Evolutionary conservation across 2,888 invertebrate species (phyloP), one percentile per base, ranked within the genome.

Genomic region (Metalampra italica): DNA sequence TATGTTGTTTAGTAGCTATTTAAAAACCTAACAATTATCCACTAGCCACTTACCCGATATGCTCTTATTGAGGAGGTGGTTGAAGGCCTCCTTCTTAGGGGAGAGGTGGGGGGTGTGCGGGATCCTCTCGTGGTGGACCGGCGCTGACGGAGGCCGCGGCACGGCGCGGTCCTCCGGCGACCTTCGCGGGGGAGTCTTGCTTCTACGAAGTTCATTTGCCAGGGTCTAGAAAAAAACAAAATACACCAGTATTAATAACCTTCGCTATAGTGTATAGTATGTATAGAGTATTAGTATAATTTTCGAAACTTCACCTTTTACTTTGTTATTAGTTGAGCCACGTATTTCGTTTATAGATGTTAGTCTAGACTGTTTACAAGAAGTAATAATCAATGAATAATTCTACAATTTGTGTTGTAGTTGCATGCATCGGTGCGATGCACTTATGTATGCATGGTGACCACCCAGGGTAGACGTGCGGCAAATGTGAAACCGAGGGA

Each of bases 11-110:
- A 5, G 22, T 22, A 22, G 2, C 22, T 22, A 22, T 22, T 22
- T 22, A 3, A 3, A 22, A 22, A 22, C 2, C 5, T 3, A 22
- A 22, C 2, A 3, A 3, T 2, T 22, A 22, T 22, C 5, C 5
- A 22, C 5, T 22, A 3, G 2, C 22, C 22, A 86, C 91, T 90
- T 68, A 93, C 93, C 93, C 66, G 91, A 81, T 54, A 91, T 86
- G 51, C 90, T 90, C 73, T 93, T 93, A 68, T 91, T 91, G 55
- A 92, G 88, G 15, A 88, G 64, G 56, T 86, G 80, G 53, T 88
- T 88, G 62, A 92, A 92, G 62, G 92, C 92, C 69, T 93, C 93
- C 75, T 92, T 92, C 65, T 94, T 93, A 44, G 91, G 87, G 7
- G 92, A 91, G 30, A 91, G 89, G 57, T 91, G 91, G 0, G 76